Evolutionary conservation across 2,888 invertebrate genomes (phyloP), one percentile per base, ranked within the genome.

Genomic region (Linnaemya vulpina): DNA sequence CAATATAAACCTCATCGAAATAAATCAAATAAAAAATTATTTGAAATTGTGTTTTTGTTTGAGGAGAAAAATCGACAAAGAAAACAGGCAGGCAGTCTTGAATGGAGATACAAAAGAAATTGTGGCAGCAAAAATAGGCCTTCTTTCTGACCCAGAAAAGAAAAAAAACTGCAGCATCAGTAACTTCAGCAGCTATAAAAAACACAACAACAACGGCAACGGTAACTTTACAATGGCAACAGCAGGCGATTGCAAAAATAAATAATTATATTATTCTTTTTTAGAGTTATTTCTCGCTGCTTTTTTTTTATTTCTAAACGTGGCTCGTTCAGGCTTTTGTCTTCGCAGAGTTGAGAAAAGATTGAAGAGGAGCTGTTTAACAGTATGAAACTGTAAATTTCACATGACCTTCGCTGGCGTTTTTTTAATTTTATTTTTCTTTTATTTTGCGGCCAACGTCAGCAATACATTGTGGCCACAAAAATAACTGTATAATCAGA

Each of bases 401-500:
- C 84, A 71, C 84, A 84, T 84, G 84, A 81, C 84, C 81, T 84
- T 84, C 79, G 55, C 30, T 1, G 38, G 11, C 40, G 10, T 70
- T 60, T 73, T 3, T 40, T 9, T 40, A n/a, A n/a, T n/a, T n/a
- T n/a, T n/a, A n/a, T n/a, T n/a, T n/a, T n/a, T n/a, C n/a, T n/a
- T n/a, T n/a, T n/a, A n/a, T 65, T 8, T 35, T 58, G 49, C 51
- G 8, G 62, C 58, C 55, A 70, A 40, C 13, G 49, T 15, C 38
- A 40, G 25, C 62, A 63, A 43, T 22, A 63, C 49, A 62, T n/a
- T 53, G 9, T 55, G 20, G 15, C 9, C 9, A 46, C 20, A 30
- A 10, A 65, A 65, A 43, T 55, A 46, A 67, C 58, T 76, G 46
- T 43, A 65, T 76, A 60, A 68, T 68, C 60, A 70, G 3, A n/a